Evolutionary conservation across 2,888 invertebrate species (phyloP).

Genomic region (Campoletis raptor): DNA sequence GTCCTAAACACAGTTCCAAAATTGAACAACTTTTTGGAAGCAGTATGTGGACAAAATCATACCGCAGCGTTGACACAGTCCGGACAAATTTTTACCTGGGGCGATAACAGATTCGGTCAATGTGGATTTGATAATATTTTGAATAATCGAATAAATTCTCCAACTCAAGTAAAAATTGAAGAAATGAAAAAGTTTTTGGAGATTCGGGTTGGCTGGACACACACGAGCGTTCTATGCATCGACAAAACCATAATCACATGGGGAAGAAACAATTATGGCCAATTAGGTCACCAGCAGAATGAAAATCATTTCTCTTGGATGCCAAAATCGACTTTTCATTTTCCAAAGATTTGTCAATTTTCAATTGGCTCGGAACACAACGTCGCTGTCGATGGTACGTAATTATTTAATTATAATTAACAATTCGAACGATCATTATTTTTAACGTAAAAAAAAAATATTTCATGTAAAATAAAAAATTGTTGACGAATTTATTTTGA

Average conservation of each 20-base stretch:
- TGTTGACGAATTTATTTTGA: too few species aligned
- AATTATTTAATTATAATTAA: slow-evolving; percentile 6
- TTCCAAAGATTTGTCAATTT: slow-evolving; percentile 86
- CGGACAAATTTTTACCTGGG: slow-evolving; percentile 90
- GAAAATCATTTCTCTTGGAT: slow-evolving; percentile 76
- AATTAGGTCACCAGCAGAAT: slow-evolving; percentile 87
- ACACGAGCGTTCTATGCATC: slow-evolving; percentile 88
- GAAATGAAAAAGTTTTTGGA: slow-evolving; percentile 84
- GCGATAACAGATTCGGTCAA: slow-evolving; percentile 94
- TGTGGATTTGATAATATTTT: slow-evolving; percentile 87
- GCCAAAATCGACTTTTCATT: slow-evolving; percentile 73
- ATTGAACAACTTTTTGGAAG: slow-evolving; percentile 87
- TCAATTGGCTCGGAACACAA: slow-evolving; percentile 93
- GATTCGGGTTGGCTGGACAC: slow-evolving; percentile 92
- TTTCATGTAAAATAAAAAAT: too few species aligned
- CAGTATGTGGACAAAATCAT: slow-evolving; percentile 94
- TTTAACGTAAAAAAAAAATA: neutral
- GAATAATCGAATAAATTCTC: slow-evolving; percentile 83
- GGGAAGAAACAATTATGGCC: slow-evolving; percentile 94
- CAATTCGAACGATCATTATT: slow-evolving; percentile 3
- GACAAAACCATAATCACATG: slow-evolving; percentile 89
- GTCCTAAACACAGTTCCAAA: slow-evolving; percentile 84
- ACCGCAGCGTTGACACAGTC: slow-evolving; percentile 87
- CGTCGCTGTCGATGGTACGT: slow-evolving; percentile 86
- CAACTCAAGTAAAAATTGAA: slow-evolving; percentile 85